Conservation (phyloP, 2,113 vertebrate genomes). For the Zosterops pallidus region DNA sequence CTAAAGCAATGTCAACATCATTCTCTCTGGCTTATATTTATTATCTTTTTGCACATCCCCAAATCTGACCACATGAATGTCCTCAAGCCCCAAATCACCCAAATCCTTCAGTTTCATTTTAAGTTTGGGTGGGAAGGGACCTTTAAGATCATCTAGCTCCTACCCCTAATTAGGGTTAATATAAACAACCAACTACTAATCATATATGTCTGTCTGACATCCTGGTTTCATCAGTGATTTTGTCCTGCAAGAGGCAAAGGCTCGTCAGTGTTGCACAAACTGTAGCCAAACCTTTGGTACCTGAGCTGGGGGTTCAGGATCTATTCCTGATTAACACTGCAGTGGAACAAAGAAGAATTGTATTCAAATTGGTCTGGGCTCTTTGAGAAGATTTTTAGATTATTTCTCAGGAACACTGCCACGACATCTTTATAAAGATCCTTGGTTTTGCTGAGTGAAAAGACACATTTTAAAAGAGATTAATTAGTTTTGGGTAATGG, state of each 20-base stretch:
- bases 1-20: accelerated
- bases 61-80: accelerated
- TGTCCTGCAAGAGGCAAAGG: not conserved
- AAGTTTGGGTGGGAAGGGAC: not conserved
- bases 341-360: not conserved
- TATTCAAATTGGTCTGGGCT: not conserved
- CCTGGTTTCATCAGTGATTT: not conserved
- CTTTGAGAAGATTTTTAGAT: not conserved
- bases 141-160: not conserved
- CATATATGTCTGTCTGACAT: not conserved
- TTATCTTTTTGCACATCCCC: not conserved
- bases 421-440: not conserved
- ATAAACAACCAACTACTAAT: not conserved
- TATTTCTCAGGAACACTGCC: not conserved
- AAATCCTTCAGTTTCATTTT: not conserved
- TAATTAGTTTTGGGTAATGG: not conserved
- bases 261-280: accelerated
- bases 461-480: not conserved
- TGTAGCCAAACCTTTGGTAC: not conserved
- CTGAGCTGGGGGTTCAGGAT: not conserved
- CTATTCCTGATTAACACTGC: not conserved
- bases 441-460: not conserved
- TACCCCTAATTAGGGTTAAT: not conserved
- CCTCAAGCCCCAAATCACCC: not conserved
- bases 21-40: not conserved